Conservation (phyloP, 2,888 invertebrate genomes). For the Caenorhabditis sinica region DNA sequence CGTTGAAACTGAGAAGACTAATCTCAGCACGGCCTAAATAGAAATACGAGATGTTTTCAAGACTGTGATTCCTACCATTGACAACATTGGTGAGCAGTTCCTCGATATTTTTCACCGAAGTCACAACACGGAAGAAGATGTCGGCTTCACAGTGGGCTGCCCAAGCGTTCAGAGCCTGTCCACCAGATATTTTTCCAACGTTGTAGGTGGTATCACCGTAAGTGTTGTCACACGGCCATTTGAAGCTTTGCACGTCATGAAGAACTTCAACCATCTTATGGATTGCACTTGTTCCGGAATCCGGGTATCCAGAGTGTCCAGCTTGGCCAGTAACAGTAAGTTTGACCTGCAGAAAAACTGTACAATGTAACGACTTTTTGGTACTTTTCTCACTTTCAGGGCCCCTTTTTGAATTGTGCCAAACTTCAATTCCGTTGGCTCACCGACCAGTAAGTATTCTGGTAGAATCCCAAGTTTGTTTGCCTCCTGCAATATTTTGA, state of each 20-base stretch:
- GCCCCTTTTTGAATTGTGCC: conserved; percentile 82
- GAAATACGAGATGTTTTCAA: neutral
- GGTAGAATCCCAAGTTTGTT: conserved; percentile 76
- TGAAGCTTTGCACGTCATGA: conserved; percentile 69
- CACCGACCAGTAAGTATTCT: conserved; percentile 81
- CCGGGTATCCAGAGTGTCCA: conserved; percentile 80
- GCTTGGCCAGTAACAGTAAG: conserved; percentile 72
- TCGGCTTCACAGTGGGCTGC: conserved; percentile 77
- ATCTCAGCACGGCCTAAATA: conserved; percentile 60
- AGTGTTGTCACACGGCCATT: conserved; percentile 76
- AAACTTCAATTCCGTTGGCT: conserved; percentile 81
- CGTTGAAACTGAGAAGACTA: conserved; percentile 65
- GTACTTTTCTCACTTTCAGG: conserved; percentile 70
- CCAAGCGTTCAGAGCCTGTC: conserved; percentile 82
- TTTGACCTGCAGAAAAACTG: conserved; percentile 66
- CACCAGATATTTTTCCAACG: conserved; percentile 79
- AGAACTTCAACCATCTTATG: conserved; percentile 79
- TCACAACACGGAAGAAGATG: conserved; percentile 75
- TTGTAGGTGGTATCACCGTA: conserved; percentile 81
- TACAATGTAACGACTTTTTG: neutral
- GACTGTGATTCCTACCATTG: conserved; percentile 42
- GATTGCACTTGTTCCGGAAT: conserved; percentile 79
- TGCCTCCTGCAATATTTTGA: conserved; percentile 70
- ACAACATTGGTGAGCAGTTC: conserved; percentile 55
- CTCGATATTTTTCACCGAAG: conserved; percentile 67